Evolutionary conservation across 2,888 invertebrate genomes (phyloP), one percentile per base, ranked within the genome.

Genomic region (Xestia c-nigrum): DNA sequence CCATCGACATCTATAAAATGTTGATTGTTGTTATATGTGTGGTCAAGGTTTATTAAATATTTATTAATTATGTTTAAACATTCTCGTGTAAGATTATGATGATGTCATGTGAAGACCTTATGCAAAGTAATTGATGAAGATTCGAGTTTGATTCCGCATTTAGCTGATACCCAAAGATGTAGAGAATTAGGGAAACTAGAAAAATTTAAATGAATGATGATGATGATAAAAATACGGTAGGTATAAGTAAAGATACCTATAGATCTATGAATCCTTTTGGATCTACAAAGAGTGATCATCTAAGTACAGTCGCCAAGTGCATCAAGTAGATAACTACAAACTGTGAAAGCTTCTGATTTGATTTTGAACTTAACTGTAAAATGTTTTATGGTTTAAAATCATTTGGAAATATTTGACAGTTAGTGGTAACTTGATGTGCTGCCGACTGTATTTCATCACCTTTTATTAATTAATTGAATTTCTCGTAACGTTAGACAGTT

Each of bases 401-500:
- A 31, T 31, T 31, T 31, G 31, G 31, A 31, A 31, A 31, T 31
- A 31, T 40, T 40, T 40, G 7, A 40, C 40, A 40, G 5, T 6
- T 40, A 6, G 40, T 40, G 40, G 40, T 40, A 40, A 7, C 7
- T 40, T 40, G 5, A 40, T 40, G 40, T 40, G 6, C 40, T 40
- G 6, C 6, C 40, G 40, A 6, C 40, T 72, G 40, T n/a, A 31
- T 14, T 43, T 38, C 16, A 63, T 63, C 50, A 38, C 6, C 40
- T 76, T 52, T 64, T 16, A 14, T 76, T 21, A 76, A 59, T 59
- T 65, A 50, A 46, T 14, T 69, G n/a, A 61, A 40, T 38, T 46
- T 31, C 47, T 79, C 55, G 52, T 46, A 59, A 21, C 0, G n/a
- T n/a, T 12, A 19, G 6, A 24, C 16, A 43, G 38, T 61, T 63